phyloP scores from a whole-genome alignment of 2,113 vertebrate species.

The Cranoglanis bouderius region DNA sequence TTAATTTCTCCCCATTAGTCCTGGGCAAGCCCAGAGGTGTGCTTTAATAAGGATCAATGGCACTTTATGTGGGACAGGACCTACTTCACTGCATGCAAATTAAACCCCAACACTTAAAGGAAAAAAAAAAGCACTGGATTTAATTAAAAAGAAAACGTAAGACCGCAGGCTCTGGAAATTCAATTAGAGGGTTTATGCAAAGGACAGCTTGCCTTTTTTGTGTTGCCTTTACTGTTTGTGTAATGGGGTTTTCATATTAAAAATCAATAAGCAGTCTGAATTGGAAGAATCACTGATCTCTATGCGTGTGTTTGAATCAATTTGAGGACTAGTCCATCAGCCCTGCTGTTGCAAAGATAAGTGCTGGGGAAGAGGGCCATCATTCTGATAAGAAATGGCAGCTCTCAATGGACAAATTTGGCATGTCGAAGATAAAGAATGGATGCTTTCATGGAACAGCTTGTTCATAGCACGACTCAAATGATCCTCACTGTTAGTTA shows the following conservation, averaged over 20 bases:
- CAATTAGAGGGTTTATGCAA: slow-evolving; percentile 99
- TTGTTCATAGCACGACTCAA: slow-evolving; percentile 38
- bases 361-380: slow-evolving; percentile 67
- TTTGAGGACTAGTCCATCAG: slow-evolving; percentile 94
- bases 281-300: slow-evolving; percentile 87
- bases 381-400: slow-evolving; percentile 36
- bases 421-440: slow-evolving; percentile 26
- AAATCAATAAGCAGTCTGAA: slow-evolving; percentile 99
- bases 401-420: slow-evolving; percentile 32
- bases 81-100: slow-evolving; percentile 96
- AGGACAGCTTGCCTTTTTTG: slow-evolving; percentile 95
- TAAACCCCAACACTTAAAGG: slow-evolving; percentile 85
- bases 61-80: slow-evolving; percentile 97
- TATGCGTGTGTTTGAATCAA: slow-evolving; percentile 98
- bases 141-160: slow-evolving; percentile 99
- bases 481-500: slow-evolving; percentile 7
- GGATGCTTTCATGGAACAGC: slow-evolving; percentile 31
- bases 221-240: slow-evolving; percentile 97
- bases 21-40: slow-evolving; percentile 95
- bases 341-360: slow-evolving; percentile 78
- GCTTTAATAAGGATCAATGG: slow-evolving; percentile 99
- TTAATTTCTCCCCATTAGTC: slow-evolving; percentile 97
- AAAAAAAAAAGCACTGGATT: slow-evolving; percentile 86
- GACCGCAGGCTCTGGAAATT: slow-evolving; percentile 97
- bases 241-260: slow-evolving; percentile 99